Conservation (phyloP, 1,140 invertebrate species). For the Druon quercuslanigerum region DNA sequence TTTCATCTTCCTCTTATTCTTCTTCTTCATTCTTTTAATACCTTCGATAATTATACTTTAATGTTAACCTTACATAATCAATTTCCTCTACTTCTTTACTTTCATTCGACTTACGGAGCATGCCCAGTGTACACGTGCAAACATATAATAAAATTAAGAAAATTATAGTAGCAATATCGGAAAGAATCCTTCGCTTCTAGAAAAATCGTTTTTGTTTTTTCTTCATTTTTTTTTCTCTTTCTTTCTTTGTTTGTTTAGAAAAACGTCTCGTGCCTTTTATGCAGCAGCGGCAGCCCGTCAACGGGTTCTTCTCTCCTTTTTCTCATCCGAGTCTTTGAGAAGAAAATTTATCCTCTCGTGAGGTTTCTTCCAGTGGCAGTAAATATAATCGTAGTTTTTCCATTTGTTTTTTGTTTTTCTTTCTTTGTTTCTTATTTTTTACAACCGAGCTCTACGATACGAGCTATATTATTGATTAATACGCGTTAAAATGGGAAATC, state of each 20-base stretch:
- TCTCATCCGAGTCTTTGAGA: constrained; percentile 19
- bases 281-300: constrained; percentile 28
- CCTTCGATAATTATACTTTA: constrained; percentile 38
- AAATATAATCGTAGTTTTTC: constrained; percentile 21
- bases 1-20: constrained; percentile 20
- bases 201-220: constrained; percentile 27
- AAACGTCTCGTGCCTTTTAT: constrained; percentile 25
- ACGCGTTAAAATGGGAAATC: constrained; percentile 12
- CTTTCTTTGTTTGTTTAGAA: neutral
- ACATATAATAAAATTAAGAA: constrained; percentile 57
- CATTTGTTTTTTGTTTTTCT: neutral
- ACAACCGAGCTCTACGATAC: constrained; percentile 3
- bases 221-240: no score
- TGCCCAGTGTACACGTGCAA: constrained; percentile 63
- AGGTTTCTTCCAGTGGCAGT: constrained; percentile 27
- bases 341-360: constrained; percentile 9
- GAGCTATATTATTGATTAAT: constrained; percentile 4
- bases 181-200: constrained; percentile 18
- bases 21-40: constrained; percentile 35
- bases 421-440: no score
- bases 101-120: constrained; percentile 49
- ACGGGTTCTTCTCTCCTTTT: neutral
- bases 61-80: constrained; percentile 34
- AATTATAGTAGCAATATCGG: constrained; percentile 46
- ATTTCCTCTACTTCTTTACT: constrained; percentile 31